These are phyloP conservation scores for Sminthurides aquaticus DNA, from an alignment of 2,888 invertebrate species.

Conservation along the genomic window DNA sequence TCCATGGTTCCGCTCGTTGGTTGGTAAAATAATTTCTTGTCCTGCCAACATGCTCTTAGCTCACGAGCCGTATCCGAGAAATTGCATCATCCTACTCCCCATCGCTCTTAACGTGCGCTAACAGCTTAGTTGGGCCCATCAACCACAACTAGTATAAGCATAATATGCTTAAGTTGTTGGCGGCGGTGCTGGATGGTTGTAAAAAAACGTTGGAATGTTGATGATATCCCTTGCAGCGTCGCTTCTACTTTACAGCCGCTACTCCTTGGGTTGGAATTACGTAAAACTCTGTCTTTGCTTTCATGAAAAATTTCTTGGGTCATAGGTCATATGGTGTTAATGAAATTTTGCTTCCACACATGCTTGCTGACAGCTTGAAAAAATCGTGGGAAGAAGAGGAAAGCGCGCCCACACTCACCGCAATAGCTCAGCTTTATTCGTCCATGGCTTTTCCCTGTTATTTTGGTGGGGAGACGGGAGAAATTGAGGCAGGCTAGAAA, in stretches of 20 bases:
- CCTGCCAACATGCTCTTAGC: background rate
- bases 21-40: background rate
- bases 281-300: background rate
- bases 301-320: background rate
- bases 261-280: no score
- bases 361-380: background rate
- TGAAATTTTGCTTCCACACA: background rate
- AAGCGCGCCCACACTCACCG: no score
- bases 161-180: no score
- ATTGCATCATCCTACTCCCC: background rate
- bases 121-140: background rate
- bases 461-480: no score
- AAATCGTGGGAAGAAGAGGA: no score
- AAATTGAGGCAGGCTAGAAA: background rate
- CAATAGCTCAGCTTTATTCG: no score
- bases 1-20: background rate
- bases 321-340: background rate
- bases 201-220: background rate
- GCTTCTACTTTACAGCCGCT: no score
- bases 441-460: no score
- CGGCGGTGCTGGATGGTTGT: background rate
- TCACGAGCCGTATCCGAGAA: background rate
- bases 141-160: background rate
- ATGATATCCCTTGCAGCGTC: no score
- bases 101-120: background rate